Conservation (phyloP, 2,113 vertebrate genomes). For the Trinectes maculatus region DNA sequence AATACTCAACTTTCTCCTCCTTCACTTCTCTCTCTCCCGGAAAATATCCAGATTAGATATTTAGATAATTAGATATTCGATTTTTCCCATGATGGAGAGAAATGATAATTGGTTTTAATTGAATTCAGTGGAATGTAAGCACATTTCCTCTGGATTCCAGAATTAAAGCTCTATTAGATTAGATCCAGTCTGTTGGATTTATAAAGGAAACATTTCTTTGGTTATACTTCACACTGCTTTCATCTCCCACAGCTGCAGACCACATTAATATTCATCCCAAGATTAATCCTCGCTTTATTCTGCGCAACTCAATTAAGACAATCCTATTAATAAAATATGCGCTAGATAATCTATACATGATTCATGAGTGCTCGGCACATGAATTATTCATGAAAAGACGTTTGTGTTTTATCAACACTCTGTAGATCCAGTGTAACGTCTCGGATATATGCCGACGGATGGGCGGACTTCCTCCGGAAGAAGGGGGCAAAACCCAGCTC, state of each 20-base stretch:
- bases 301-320: slow-evolving; percentile 81
- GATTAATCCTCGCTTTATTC: slow-evolving; percentile 81
- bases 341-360: slow-evolving; percentile 80
- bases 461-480: slow-evolving; percentile 1
- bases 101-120: slow-evolving; percentile 51
- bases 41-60: slow-evolving; percentile 22
- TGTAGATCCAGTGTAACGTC: slow-evolving; percentile 62
- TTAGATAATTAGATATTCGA: slow-evolving; percentile 9
- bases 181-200: slow-evolving; percentile 35
- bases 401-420: slow-evolving; percentile 73
- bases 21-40: background rate
- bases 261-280: slow-evolving; percentile 79
- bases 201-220: slow-evolving; percentile 48
- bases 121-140: slow-evolving; percentile 24
- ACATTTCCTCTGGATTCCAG: slow-evolving; percentile 20
- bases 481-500: slow-evolving; percentile 14
- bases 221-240: slow-evolving; percentile 34
- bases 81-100: slow-evolving; percentile 14
- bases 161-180: slow-evolving; percentile 44
- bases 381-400: slow-evolving; percentile 76
- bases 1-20: slow-evolving; percentile 59
- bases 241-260: slow-evolving; percentile 46
- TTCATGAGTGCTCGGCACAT: slow-evolving; percentile 76
- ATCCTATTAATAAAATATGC: slow-evolving; percentile 85
- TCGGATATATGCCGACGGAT: slow-evolving; percentile 32